These are phyloP conservation scores for Rhinoraja longicauda DNA, from an alignment of 2,797 vertebrate species.

Conservation along the genomic window DNA sequence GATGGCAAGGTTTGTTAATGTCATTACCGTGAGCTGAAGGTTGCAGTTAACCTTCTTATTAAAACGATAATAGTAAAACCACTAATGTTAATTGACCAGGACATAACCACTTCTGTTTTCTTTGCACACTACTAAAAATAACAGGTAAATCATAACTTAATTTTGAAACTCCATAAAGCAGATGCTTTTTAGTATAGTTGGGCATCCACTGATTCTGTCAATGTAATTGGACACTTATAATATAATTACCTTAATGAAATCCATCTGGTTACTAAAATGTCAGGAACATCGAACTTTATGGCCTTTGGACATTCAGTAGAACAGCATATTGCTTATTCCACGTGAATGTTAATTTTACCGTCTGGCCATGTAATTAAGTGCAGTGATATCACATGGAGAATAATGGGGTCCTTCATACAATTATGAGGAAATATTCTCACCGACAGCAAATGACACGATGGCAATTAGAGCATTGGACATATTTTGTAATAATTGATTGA, in stretches of 20 bases:
- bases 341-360: background rate
- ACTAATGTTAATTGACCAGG: background rate
- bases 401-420: background rate
- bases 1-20: background rate
- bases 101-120: background rate
- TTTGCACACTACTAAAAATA: background rate
- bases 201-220: background rate
- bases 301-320: background rate
- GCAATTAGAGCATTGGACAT: background rate
- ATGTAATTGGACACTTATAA: conserved; percentile 11
- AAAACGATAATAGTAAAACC: background rate
- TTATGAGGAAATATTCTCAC: background rate
- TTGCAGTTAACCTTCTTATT: background rate
- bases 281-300: background rate
- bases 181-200: background rate
- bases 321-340: background rate
- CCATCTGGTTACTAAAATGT: conserved; percentile 9
- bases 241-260: conserved; percentile 16
- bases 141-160: background rate
- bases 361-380: background rate
- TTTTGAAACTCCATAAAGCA: background rate
- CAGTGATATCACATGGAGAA: background rate
- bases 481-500: background rate
- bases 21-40: background rate
- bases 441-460: background rate